Evolutionary conservation across 2,113 vertebrate species (phyloP), one percentile per base, ranked within the genome.

Genomic region (Serranochromis macrocephalus): DNA sequence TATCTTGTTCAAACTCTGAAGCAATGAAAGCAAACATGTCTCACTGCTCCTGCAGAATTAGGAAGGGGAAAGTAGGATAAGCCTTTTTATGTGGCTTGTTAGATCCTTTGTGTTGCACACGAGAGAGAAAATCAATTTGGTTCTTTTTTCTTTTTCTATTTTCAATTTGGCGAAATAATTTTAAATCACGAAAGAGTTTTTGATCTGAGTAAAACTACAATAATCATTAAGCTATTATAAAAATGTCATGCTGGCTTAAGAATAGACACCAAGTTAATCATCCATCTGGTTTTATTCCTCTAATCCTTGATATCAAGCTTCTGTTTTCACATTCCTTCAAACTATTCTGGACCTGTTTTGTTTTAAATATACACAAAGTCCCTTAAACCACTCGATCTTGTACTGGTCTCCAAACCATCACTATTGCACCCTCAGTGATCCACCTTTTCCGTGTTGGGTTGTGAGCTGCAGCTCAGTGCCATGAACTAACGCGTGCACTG

Each of bases 1-100:
- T 94, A 94, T 92, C 91, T 92, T 89, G 78, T 91, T 92, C 26
- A 91, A 91, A 92, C 92, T 90, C 82, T 85, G 61, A 33, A 68
- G 63, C 68, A 80, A 87, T 85, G 38, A 91, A 68, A 83, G 89
- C 87, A 94, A 93, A 93, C 90, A 91, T 4, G 16, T 40, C 36
- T 53, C 36, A 12, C 53, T 26, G 58, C 87, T 36, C 2, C 73
- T 1, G 36, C 38, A 54, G 51, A 61, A 57, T 57, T 73, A 58
- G 66, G 26, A 87, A 73, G 61, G 16, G 3, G 31, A 81, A 49
- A 38, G 21, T 11, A n/a, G 8, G n/a, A 53, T 31, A 33, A 17
- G 16, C 9, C 24, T 61, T 12, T 82, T 75, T n/a, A 47, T 31
- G 29, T 51, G 13, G 16, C 55, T 71, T 53, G 31, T 86, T 47